Percentiles rank a stretch among this genome's conserved stretches.
Evolutionary conservation across 2,888 invertebrate species (phyloP).

Genomic region (Cylloceria caligata): DNA sequence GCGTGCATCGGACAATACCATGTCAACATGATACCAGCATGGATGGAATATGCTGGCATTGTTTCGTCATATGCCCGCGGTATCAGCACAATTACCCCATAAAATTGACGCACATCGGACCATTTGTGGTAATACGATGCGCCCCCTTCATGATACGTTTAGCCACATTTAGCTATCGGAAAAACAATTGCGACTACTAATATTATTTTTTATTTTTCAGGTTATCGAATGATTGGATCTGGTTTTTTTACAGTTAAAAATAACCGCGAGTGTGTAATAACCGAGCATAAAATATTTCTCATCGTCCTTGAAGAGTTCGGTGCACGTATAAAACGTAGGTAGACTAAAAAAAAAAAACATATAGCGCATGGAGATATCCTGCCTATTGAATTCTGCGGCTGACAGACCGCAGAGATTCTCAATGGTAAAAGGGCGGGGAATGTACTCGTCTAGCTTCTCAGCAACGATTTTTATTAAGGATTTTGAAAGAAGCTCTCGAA

Average conservation of each 20-base stretch:
- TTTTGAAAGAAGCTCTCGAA: conserved; percentile 73
- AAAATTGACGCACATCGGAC: too few relatives aligned
- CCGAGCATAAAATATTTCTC: background rate
- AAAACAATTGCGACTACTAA: too few relatives aligned
- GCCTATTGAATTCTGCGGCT: conserved; percentile 67
- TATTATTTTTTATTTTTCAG: background rate
- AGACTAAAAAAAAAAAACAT: conserved; percentile 41
- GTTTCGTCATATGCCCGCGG: too few relatives aligned
- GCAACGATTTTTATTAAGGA: conserved; percentile 61
- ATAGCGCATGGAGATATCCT: conserved; percentile 67
- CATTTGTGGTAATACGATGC: too few relatives aligned
- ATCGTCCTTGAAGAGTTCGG: conserved; percentile 27
- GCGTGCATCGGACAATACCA: too few relatives aligned
- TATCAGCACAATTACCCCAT: too few relatives aligned
- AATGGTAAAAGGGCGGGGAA: conserved; percentile 59
- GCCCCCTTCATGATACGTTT: too few relatives aligned
- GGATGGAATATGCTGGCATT: too few relatives aligned
- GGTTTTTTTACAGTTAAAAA: background rate
- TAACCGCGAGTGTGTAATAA: background rate
- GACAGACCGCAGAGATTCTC: conserved; percentile 56
- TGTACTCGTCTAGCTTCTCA: conserved; percentile 54
- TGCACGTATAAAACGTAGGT: conserved; percentile 48
- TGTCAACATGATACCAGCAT: too few relatives aligned
- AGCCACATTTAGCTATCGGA: too few relatives aligned
- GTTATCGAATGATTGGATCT: background rate